phyloP scores from a whole-genome alignment of 2,113 vertebrate genomes.

The Psammodynastes pulverulentus region DNA sequence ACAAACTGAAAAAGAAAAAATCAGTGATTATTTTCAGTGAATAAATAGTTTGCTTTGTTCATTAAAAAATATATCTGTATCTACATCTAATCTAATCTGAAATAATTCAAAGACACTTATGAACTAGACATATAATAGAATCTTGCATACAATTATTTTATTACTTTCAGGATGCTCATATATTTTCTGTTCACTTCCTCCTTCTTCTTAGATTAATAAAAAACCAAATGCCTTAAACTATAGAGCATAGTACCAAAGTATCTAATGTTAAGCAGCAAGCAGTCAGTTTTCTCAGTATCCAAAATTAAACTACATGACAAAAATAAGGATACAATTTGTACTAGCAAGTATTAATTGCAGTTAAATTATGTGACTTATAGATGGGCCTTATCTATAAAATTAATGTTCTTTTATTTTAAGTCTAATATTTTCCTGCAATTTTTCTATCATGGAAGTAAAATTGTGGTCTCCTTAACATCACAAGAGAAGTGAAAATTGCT shows the following conservation, averaged over 20 bases:
- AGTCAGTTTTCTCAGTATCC: not conserved
- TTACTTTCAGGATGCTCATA: not conserved
- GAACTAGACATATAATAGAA: not conserved
- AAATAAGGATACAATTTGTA: not conserved
- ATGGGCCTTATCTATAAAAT: not conserved
- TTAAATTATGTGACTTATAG: not conserved
- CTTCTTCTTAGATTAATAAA: not conserved
- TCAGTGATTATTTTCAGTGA: not conserved
- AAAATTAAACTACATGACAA: not conserved
- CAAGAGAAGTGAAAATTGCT: not conserved
- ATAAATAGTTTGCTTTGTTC: not conserved
- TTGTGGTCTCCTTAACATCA: not conserved
- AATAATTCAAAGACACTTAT: not conserved
- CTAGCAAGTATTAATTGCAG: not conserved
- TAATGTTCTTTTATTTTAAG: not conserved
- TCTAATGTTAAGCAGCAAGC: not conserved
- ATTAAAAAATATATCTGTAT: too few relatives aligned
- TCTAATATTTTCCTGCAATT: not conserved
- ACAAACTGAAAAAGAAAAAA: not conserved
- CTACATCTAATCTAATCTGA: not conserved
- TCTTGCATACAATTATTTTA: not conserved
- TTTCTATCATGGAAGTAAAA: not conserved
- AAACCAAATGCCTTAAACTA: not conserved
- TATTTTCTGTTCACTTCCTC: not conserved
- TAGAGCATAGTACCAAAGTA: not conserved